These are phyloP conservation scores for Heliconius himera DNA, from an alignment of 1,140 invertebrate genomes.

Conservation along the genomic window DNA sequence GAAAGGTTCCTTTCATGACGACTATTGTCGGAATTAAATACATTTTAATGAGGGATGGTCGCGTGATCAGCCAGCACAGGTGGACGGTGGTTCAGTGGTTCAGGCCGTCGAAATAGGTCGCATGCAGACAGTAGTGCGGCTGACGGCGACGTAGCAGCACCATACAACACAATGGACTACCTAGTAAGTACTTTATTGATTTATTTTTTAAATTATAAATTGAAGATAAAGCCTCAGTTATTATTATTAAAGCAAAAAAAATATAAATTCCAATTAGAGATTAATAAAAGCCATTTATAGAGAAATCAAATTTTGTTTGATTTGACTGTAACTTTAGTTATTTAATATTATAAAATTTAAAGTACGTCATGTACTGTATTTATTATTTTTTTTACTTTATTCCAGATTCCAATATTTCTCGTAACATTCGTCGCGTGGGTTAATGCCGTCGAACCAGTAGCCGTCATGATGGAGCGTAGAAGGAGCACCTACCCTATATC, in stretches of 20 bases:
- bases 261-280: not conserved
- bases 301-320: not conserved
- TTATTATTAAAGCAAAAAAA: not conserved
- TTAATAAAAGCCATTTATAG: not conserved
- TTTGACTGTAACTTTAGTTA: not conserved
- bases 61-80: not conserved
- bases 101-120: constrained; percentile 29
- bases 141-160: constrained; percentile 31
- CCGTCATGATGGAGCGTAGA: constrained; percentile 37
- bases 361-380: too few relatives aligned
- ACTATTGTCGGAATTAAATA: constrained; percentile 16
- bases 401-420: constrained; percentile 51
- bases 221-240: too few relatives aligned
- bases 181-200: constrained; percentile 41
- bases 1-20: constrained; percentile 2
- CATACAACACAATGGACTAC: constrained; percentile 45
- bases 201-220: not conserved
- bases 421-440: constrained; percentile 34
- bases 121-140: constrained; percentile 28
- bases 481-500: constrained; percentile 47
- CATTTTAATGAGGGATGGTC: constrained; percentile 17
- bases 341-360: too few relatives aligned
- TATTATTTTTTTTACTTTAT: not conserved
- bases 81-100: constrained; percentile 6
- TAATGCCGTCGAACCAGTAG: constrained; percentile 38